These are phyloP conservation scores for Melozone crissalis DNA, from an alignment of 2,113 vertebrate species.

Conservation along the genomic window DNA sequence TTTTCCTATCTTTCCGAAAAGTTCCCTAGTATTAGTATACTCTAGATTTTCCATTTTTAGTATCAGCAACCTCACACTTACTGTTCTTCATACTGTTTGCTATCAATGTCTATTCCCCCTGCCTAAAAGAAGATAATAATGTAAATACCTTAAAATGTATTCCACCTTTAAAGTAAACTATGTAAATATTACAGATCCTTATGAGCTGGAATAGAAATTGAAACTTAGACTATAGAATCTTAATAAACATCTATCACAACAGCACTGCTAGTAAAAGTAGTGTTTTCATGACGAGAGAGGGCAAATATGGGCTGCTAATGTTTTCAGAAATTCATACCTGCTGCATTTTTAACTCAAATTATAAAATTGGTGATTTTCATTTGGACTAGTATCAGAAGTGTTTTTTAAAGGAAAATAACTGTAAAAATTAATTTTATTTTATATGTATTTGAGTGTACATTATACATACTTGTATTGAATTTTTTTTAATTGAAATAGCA, in stretches of 20 bases:
- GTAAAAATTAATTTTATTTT: background rate
- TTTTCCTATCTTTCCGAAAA: background rate
- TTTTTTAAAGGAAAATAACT: background rate
- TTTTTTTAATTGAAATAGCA: background rate
- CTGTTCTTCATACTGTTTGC: background rate
- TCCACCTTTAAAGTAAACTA: background rate
- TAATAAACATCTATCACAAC: background rate
- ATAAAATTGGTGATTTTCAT: background rate
- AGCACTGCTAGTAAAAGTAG: background rate
- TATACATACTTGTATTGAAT: background rate
- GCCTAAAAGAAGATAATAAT: background rate
- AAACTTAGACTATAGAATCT: background rate
- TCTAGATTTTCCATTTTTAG: background rate
- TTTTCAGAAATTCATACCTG: background rate
- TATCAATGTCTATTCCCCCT: background rate
- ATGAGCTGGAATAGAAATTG: background rate
- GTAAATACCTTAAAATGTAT: background rate
- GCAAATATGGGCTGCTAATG: fast-evolving
- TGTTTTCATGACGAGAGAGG: background rate
- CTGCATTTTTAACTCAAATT: background rate
- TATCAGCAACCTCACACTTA: background rate
- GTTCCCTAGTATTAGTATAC: background rate
- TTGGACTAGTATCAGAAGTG: background rate
- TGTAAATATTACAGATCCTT: background rate
- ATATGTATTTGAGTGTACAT: background rate